Base-by-base conservation (phyloP, 2,797 vertebrate genomes). In the Lepidocolaptes lacrymiger region DNA sequence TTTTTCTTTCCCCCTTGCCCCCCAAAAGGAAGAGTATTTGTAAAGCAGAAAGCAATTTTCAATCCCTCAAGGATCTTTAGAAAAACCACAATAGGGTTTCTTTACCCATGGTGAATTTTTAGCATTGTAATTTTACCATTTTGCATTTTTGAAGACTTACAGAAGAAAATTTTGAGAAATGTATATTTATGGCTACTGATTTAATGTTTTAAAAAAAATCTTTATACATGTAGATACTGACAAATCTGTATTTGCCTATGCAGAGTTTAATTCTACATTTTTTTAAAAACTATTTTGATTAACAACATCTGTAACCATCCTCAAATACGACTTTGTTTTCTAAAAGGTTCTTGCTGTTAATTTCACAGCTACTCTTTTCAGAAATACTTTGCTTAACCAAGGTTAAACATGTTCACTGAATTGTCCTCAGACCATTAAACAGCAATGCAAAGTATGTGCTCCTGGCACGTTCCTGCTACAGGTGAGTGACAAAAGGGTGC, bases 1-100 rank as follows among this genome's bases (percentile, higher is more conserved):
- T 28, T 8, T 1, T 32, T 19, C 54, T 32, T 2, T 20, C 32
- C 21, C 34, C 14, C 2, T 3, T 4, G 3, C 4, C 37, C 16
- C 2, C 2, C 5, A 3, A 19, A 64, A 67, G 28, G 24, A 74
- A 49, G 17, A 64, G 2, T 51, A 41, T 22, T 28, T 43, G 10
- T 39, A 79, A 76, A 85, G 43, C 9, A 37, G 46, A 85, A 85
- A 66, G 30, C 12, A 55, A 51, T 62, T 79, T 82, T 43, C 87
- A 69, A 81, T 48, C 19, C 55, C 9, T 39, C 20, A 64, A 80
- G 11, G 26, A 32, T 86, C 66, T 91, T 88, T 9, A 85, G 30
- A 79, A 59, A 82, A 94, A 82, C 6, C 3, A 9, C 15, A 34
- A 30, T 2, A 26, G 27, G 5, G 3, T 5, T 55, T 62, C n/a